Conservation (phyloP, 2,888 invertebrate species). For the Drosophila fulvimacula region DNA sequence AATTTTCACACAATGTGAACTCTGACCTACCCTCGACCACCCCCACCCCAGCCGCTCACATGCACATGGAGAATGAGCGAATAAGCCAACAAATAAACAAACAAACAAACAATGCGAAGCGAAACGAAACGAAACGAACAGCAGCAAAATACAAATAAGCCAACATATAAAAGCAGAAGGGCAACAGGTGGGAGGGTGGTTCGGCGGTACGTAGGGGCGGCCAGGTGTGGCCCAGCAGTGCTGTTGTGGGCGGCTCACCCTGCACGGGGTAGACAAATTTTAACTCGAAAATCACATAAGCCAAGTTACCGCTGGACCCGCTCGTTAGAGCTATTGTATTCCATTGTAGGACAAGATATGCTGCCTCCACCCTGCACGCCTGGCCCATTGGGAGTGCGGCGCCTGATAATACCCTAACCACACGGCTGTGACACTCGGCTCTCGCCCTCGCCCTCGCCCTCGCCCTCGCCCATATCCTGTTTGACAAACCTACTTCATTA, state of each 20-base stretch:
- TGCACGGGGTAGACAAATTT: constrained; percentile 53
- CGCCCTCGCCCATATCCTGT: constrained; percentile 1
- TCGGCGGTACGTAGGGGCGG: background rate
- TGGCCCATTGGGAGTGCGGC: background rate
- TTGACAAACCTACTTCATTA: constrained; percentile 76
- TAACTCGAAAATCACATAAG: constrained; percentile 73
- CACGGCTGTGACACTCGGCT: background rate
- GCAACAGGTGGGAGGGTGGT: constrained; percentile 36
- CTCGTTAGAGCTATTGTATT: constrained; percentile 57
- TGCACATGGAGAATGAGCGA: constrained; percentile 46
- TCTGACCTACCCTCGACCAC: constrained; percentile 9
- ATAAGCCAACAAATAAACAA: constrained; percentile 68
- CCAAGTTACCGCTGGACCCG: constrained; percentile 36
- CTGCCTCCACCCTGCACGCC: background rate
- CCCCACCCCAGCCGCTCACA: too few species aligned
- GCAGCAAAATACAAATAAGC: constrained; percentile 41
- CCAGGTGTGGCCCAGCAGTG: background rate
- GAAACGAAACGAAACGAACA: constrained; percentile 30
- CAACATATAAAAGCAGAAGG: constrained; percentile 25
- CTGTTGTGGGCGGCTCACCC: background rate
- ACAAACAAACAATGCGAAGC: constrained; percentile 41
- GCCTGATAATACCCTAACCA: constrained; percentile 7
- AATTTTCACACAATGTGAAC: constrained; percentile 78
- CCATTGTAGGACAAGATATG: constrained; percentile 31
- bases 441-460: background rate